phyloP scores from a whole-genome alignment of 2,888 invertebrate genomes.

The Reticulitermes lucifugus region DNA sequence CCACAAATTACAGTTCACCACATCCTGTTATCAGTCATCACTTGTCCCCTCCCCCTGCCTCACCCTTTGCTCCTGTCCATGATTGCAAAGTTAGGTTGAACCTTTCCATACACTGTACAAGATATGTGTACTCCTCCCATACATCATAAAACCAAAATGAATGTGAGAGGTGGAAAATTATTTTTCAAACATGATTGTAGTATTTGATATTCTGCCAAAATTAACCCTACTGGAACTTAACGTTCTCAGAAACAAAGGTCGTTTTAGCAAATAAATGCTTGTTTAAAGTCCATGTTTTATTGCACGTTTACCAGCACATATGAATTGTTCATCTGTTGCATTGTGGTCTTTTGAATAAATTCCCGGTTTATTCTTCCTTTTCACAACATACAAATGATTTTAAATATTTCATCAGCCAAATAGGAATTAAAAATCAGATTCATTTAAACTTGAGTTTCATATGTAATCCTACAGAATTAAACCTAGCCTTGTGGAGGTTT shows the following conservation, averaged over 20 bases:
- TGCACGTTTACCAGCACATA: constrained; percentile 31
- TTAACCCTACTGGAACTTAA: neutral
- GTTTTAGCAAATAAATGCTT: neutral
- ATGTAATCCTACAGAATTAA: neutral
- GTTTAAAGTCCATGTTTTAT: constrained; percentile 33
- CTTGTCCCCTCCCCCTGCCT: constrained; percentile 26
- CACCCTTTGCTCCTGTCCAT: constrained; percentile 9
- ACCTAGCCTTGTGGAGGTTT: neutral
- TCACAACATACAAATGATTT: neutral
- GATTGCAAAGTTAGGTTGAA: neutral
- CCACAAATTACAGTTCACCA: constrained; percentile 19
- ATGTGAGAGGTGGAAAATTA: neutral
- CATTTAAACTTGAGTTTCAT: neutral
- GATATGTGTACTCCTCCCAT: neutral
- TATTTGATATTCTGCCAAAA: constrained; percentile 20
- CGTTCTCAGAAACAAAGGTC: neutral
- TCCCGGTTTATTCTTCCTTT: constrained; percentile 5
- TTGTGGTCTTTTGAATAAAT: constrained; percentile 25
- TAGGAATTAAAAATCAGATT: neutral
- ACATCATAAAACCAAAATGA: neutral
- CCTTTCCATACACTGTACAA: neutral
- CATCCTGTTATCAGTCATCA: neutral
- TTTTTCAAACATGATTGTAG: constrained; percentile 1
- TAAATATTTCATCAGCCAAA: neutral
- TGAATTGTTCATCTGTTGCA: constrained; percentile 31